Conservation (phyloP, 2,113 vertebrate genomes). For the Lontra canadensis region DNA sequence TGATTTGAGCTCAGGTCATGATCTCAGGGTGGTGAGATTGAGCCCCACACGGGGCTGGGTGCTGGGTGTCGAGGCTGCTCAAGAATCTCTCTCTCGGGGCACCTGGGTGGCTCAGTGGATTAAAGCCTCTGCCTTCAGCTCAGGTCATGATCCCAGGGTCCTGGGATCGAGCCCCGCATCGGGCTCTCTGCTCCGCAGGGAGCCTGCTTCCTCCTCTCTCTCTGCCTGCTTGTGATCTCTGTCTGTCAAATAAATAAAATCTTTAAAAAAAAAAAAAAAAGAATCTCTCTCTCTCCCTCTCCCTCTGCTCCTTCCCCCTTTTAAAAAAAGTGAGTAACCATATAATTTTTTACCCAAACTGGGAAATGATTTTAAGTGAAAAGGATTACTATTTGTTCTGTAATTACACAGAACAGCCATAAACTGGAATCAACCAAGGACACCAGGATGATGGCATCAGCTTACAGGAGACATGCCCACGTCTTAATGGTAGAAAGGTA, state of each 20-base stretch:
- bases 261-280: too few species aligned
- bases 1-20: not conserved
- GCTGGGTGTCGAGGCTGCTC: not conserved
- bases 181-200: too few species aligned
- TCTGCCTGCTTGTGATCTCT: too few species aligned
- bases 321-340: not conserved
- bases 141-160: too few species aligned
- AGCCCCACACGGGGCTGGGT: not conserved
- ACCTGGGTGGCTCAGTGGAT: too few species aligned
- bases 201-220: too few species aligned
- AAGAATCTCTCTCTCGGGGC: not conserved
- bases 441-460: not conserved
- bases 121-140: too few species aligned
- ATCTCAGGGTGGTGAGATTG: not conserved
- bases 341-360: conserved; percentile 25
- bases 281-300: not conserved
- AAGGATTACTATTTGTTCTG: not conserved
- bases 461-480: not conserved
- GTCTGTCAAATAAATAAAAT: too few species aligned
- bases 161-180: too few species aligned
- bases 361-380: not conserved
- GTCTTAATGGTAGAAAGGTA: not conserved
- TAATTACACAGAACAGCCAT: not conserved
- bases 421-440: not conserved
- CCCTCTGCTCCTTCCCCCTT: not conserved